Evolutionary conservation across 2,797 vertebrate genomes (phyloP).

Genomic region (Eremophila alpestris): DNA sequence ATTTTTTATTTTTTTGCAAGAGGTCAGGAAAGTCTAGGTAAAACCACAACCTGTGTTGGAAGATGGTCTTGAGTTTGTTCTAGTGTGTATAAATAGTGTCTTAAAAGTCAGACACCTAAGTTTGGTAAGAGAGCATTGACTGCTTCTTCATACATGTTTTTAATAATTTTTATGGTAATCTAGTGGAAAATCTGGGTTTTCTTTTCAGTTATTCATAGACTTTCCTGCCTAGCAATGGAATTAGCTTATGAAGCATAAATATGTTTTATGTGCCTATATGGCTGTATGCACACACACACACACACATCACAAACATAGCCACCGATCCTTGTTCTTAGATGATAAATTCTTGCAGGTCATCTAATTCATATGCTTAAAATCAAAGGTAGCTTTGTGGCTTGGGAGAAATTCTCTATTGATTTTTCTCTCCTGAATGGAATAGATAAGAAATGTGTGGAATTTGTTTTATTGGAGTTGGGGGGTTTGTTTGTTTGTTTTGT

Average conservation of each 20-base stretch:
- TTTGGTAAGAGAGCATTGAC: background rate
- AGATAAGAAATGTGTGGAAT: background rate
- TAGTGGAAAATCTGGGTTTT: background rate
- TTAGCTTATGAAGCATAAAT: background rate
- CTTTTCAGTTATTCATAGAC: background rate
- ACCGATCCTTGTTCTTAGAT: background rate
- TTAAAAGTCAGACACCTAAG: background rate
- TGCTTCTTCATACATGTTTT: background rate
- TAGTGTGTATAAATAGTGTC: background rate
- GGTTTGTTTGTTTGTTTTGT: background rate
- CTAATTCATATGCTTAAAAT: background rate
- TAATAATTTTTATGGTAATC: background rate
- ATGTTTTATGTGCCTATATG: fast-evolving
- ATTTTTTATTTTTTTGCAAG: background rate
- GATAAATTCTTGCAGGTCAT: background rate
- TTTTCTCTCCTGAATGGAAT: background rate
- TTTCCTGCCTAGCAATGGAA: background rate
- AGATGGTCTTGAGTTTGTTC: background rate
- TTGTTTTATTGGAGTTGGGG: background rate
- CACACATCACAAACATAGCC: background rate
- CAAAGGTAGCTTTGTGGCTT: background rate
- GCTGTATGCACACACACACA: background rate
- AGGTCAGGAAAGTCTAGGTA: background rate
- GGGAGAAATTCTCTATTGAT: background rate
- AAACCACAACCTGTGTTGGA: background rate